Evolutionary conservation across 2,888 invertebrate species (phyloP).

Genomic region (Pammene aurita): DNA sequence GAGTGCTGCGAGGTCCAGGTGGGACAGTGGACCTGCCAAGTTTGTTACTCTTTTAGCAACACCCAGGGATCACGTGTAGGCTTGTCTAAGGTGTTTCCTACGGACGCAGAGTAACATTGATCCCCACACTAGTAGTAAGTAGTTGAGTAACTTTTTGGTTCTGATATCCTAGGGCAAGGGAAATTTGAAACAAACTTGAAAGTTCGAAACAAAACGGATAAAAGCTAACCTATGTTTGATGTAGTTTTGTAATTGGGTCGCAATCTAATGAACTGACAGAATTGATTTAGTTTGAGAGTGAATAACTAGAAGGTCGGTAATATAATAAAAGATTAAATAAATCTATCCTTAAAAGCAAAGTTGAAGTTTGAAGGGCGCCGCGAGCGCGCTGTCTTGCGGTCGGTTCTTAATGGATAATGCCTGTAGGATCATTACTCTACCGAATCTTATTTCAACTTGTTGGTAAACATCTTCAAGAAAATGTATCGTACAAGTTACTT

Average conservation of each 20-base stretch:
- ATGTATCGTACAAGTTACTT: slow-evolving; percentile 38
- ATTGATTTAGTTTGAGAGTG: slow-evolving; percentile 46
- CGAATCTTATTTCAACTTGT: slow-evolving; percentile 29
- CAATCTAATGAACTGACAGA: slow-evolving; percentile 7
- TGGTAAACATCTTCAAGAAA: slow-evolving; percentile 34
- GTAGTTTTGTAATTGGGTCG: slow-evolving; percentile 13
- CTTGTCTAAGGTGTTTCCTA: no score
- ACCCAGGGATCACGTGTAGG: no score
- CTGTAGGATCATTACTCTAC: slow-evolving; percentile 33
- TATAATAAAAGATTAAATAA: slow-evolving; percentile 56
- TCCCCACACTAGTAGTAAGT: no score
- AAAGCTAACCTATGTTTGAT: slow-evolving; percentile 44
- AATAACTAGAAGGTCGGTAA: slow-evolving; percentile 51
- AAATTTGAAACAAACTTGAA: background rate
- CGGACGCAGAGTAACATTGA: no score
- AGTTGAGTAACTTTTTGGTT: slow-evolving; percentile 6
- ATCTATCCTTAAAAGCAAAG: slow-evolving; percentile 63
- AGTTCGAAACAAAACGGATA: slow-evolving; percentile 16
- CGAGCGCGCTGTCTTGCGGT: slow-evolving; percentile 23
- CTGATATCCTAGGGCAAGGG: background rate
- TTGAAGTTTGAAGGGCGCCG: slow-evolving; percentile 46
- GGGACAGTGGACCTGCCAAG: no score
- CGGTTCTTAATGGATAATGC: slow-evolving; percentile 45
- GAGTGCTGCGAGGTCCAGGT: no score
- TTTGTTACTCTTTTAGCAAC: no score